These are phyloP conservation scores for Rhincodon typus DNA, from an alignment of 2,797 vertebrate species.

Conservation along the genomic window DNA sequence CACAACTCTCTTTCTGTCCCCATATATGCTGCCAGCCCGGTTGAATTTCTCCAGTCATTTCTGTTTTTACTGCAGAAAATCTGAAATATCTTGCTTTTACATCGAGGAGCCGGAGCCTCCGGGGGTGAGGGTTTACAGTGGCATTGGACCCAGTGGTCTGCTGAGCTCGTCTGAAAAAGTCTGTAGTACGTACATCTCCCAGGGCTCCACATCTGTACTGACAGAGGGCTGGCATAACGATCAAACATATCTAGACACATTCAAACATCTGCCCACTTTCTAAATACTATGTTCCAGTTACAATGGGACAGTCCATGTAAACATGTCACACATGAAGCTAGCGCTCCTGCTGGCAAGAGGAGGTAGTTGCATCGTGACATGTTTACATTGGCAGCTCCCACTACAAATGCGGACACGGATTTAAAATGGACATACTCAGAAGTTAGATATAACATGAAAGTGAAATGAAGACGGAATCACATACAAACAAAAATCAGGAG, in stretches of 20 bases:
- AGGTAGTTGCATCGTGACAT: not conserved
- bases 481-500: too few species aligned
- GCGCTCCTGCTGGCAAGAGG: not conserved
- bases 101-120: not conserved
- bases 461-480: too few species aligned
- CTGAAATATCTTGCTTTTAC: too few species aligned
- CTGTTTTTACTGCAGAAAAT: too few species aligned
- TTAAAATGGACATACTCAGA: not conserved
- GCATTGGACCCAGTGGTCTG: not conserved
- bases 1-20: too few species aligned
- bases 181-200: not conserved
- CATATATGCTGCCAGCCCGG: too few species aligned
- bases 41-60: too few species aligned
- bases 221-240: too few species aligned
- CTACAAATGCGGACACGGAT: not conserved
- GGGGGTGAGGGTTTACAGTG: not conserved
- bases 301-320: not conserved
- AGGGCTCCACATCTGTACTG: not conserved
- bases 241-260: not conserved
- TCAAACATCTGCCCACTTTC: not conserved
- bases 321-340: not conserved
- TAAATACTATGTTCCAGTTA: not conserved
- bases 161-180: not conserved
- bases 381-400: not conserved
- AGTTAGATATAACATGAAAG: too few species aligned